Evolutionary conservation across 2,888 invertebrate species (phyloP).

Genomic region (Polymixis lichenea): DNA sequence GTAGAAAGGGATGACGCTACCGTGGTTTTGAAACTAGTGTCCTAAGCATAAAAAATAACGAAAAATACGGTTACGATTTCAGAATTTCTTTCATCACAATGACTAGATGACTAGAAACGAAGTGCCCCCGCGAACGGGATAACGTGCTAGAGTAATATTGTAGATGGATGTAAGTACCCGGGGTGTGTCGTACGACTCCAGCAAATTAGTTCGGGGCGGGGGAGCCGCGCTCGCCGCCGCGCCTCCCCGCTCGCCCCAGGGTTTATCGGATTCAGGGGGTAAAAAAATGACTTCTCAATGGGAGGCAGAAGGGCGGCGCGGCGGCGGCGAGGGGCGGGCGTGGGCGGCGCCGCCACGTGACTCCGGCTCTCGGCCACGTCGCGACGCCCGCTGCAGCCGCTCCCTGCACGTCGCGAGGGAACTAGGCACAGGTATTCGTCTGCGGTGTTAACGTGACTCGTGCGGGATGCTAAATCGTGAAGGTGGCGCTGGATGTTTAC

Average conservation of each 20-base stretch:
- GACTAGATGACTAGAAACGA: constrained; percentile 86
- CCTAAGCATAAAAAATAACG: constrained; percentile 22
- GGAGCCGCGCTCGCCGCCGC: constrained; percentile 82
- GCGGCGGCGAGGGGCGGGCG: constrained; percentile 83
- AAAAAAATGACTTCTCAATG: constrained; percentile 90
- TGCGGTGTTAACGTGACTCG: constrained; percentile 67
- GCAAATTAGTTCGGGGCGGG: constrained; percentile 91
- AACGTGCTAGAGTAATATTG: constrained; percentile 90
- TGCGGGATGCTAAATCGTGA: constrained; percentile 76
- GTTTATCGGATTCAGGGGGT: constrained; percentile 90
- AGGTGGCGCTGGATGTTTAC: constrained; percentile 72
- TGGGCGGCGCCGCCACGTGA: constrained; percentile 89
- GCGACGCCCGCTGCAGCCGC: constrained; percentile 79
- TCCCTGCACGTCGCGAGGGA: constrained; percentile 69
- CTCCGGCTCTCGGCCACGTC: constrained; percentile 76
- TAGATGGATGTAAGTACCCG: constrained; percentile 90
- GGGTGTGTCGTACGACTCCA: constrained; percentile 90
- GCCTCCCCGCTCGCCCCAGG: constrained; percentile 77
- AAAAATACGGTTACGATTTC: constrained; percentile 74
- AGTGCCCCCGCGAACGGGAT: constrained; percentile 88
- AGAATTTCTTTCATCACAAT: constrained; percentile 81
- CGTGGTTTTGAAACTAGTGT: constrained; percentile 8
- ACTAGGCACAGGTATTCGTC: constrained; percentile 76
- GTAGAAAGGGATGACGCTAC: not conserved
- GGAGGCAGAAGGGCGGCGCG: constrained; percentile 86